Evolutionary conservation across 2,797 vertebrate genomes (phyloP).

Genomic region (Amblyraja radiata): DNA sequence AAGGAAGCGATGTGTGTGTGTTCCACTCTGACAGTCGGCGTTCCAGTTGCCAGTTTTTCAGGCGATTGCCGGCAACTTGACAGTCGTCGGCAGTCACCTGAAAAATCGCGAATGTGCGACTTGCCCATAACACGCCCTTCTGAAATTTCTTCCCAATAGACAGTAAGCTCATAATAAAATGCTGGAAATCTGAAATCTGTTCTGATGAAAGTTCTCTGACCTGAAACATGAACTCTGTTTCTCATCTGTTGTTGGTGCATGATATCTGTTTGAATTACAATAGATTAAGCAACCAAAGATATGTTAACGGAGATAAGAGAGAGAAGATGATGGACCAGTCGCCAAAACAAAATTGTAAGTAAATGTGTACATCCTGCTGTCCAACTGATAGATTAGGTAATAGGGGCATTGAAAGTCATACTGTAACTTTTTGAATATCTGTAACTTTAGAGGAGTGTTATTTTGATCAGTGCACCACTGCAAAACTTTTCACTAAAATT

Average conservation of each 20-base stretch:
- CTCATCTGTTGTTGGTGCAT: no score
- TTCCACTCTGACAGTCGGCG: no score
- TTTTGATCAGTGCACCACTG: not conserved
- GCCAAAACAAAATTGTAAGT: not conserved
- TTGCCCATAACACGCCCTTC: no score
- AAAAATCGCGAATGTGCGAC: no score
- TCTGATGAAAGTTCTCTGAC: no score
- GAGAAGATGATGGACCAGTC: not conserved
- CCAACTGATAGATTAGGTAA: not conserved
- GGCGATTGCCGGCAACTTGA: no score
- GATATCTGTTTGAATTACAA: not conserved
- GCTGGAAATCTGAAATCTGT: no score
- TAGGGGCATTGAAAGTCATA: not conserved
- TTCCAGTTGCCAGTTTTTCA: no score
- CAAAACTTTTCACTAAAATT: not conserved
- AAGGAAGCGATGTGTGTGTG: no score
- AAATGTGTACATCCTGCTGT: not conserved
- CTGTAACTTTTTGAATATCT: not conserved
- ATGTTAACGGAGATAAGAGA: not conserved
- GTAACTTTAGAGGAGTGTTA: not conserved
- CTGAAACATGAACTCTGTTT: no score
- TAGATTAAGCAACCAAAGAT: not conserved
- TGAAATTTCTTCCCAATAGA: not conserved
- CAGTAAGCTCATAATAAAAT: not conserved
- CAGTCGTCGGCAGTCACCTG: no score